These are phyloP conservation scores for Limulus polyphemus DNA, from an alignment of 2,888 invertebrate genomes.

Conservation along the genomic window DNA sequence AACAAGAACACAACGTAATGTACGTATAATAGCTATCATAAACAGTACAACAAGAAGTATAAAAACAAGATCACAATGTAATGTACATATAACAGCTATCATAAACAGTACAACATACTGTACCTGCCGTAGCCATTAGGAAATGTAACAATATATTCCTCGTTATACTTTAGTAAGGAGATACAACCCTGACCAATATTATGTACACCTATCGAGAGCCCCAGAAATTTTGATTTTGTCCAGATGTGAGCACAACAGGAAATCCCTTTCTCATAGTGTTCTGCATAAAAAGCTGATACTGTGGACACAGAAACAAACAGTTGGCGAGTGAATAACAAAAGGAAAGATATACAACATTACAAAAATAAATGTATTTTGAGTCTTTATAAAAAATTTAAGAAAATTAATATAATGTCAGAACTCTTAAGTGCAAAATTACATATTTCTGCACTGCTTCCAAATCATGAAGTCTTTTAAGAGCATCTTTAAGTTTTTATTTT, in stretches of 20 bases:
- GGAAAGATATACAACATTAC: background rate
- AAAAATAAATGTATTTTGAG: background rate
- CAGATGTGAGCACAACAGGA: conserved; percentile 91
- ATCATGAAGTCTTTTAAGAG: too few species aligned
- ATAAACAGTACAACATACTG: background rate
- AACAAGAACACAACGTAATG: background rate
- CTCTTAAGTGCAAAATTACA: too few species aligned
- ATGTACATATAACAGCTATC: background rate
- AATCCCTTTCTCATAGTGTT: conserved; percentile 78
- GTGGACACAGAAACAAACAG: conserved; percentile 31
- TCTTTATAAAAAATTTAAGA: too few species aligned
- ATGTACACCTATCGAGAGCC: conserved; percentile 82
- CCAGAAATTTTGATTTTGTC: conserved; percentile 98
- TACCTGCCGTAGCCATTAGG: conserved; percentile 95
- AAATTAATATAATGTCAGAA: too few species aligned
- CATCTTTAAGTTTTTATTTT: too few species aligned
- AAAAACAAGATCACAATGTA: background rate
- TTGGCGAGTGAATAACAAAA: background rate
- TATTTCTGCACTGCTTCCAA: too few species aligned
- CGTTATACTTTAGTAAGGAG: conserved; percentile 74
- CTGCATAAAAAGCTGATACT: conserved; percentile 98
- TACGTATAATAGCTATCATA: background rate
- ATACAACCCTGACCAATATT: conserved; percentile 91
- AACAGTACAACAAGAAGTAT: background rate
- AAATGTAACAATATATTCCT: conserved; percentile 91